phyloP scores from a whole-genome alignment of 53 echinoderm and acorn worm species.

The Luidia sarsii region DNA sequence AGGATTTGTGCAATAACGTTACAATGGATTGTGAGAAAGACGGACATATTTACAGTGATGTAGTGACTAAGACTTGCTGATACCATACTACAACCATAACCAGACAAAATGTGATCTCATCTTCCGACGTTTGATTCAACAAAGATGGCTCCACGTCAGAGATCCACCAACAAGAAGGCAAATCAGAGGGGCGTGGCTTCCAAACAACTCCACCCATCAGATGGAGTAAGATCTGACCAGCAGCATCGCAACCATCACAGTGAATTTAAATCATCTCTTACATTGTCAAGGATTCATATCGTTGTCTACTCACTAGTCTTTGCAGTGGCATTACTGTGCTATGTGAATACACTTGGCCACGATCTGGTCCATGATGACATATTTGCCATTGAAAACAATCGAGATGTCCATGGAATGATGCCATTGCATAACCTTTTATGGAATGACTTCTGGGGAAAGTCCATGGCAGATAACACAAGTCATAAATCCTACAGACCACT shows the following conservation, averaged over 20 bases:
- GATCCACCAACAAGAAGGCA: slow-evolving; percentile 7
- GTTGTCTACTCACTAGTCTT: slow-evolving; percentile 64
- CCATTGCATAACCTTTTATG: slow-evolving; percentile 58
- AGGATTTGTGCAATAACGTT: too few relatives aligned
- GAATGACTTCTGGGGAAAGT: slow-evolving; percentile 96
- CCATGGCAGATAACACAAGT: slow-evolving; percentile 81
- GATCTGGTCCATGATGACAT: slow-evolving; percentile 93
- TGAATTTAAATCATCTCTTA: slow-evolving; percentile 41
- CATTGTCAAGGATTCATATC: slow-evolving; percentile 18
- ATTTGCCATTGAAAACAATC: slow-evolving; percentile 86
- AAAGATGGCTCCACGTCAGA: slow-evolving; percentile 52
- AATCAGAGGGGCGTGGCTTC: slow-evolving; percentile 15
- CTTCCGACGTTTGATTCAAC: too few relatives aligned
- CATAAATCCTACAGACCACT: slow-evolving; percentile 98
- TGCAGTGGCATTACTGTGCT: slow-evolving; percentile 52
- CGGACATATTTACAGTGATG: too few relatives aligned
- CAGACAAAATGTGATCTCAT: too few relatives aligned
- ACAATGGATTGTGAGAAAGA: too few relatives aligned
- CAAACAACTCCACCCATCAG: slow-evolving; percentile 2
- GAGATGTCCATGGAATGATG: slow-evolving; percentile 65
- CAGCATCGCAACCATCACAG: not conserved
- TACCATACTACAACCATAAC: too few relatives aligned
- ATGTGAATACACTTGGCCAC: slow-evolving; percentile 70
- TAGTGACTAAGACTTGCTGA: too few relatives aligned
- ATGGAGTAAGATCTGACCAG: not conserved